Evolutionary conservation across 2,113 vertebrate species (phyloP).

Genomic region (Nycticorax nycticorax): DNA sequence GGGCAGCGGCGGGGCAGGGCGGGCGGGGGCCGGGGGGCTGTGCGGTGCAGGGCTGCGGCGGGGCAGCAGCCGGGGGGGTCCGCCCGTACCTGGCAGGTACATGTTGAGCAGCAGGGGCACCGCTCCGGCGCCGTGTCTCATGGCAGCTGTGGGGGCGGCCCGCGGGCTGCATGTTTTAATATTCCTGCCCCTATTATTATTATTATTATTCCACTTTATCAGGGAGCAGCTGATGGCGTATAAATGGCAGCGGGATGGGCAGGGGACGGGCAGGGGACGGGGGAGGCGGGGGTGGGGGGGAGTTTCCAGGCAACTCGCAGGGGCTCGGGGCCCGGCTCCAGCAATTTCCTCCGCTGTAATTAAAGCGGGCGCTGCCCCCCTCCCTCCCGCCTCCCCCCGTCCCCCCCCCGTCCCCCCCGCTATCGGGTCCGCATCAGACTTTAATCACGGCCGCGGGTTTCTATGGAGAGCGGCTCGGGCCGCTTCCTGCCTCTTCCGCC

Average conservation of each 20-base stretch:
- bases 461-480: slow-evolving; percentile 90
- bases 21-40: background rate
- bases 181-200: slow-evolving; percentile 69
- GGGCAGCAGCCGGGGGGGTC: background rate
- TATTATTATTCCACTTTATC: slow-evolving; percentile 92
- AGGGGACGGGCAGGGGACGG: slow-evolving; percentile 17
- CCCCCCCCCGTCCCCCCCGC: slow-evolving; percentile 36
- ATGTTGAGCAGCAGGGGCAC: slow-evolving; percentile 97
- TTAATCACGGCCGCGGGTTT: slow-evolving; percentile 92
- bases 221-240: slow-evolving; percentile 87
- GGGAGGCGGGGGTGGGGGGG: background rate
- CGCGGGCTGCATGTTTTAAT: slow-evolving; percentile 63
- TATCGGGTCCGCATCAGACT: slow-evolving; percentile 89
- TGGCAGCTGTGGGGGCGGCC: slow-evolving; percentile 79
- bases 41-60: background rate
- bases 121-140: slow-evolving; percentile 92
- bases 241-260: slow-evolving; percentile 82
- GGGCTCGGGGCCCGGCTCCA: slow-evolving; percentile 68
- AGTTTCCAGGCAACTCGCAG: slow-evolving; percentile 86
- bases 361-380: slow-evolving; percentile 83
- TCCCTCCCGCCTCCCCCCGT: no score
- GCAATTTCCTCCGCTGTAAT: slow-evolving; percentile 94
- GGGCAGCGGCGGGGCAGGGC: background rate
- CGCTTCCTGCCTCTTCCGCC: slow-evolving; percentile 90
- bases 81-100: slow-evolving; percentile 95